Percentiles rank a stretch among this genome's conserved stretches.
Evolutionary conservation across 2,888 invertebrate species (phyloP).

Genomic region (Zonitis immaculata): DNA sequence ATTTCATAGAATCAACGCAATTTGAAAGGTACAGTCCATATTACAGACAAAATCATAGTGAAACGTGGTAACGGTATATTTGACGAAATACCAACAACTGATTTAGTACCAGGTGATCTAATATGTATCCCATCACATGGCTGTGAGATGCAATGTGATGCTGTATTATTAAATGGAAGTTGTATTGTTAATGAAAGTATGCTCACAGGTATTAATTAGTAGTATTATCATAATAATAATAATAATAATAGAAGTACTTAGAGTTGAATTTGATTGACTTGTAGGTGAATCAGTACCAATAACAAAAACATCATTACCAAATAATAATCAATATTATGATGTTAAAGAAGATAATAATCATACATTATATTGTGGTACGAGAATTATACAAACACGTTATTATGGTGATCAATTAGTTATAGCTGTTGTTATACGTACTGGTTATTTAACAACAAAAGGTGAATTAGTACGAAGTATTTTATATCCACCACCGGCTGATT

Average conservation of each 20-base stretch:
- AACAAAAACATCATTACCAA: constrained; percentile 84
- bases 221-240: too few relatives aligned
- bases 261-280: too few relatives aligned
- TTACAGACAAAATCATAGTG: constrained; percentile 63
- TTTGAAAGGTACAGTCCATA: constrained; percentile 79
- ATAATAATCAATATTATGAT: constrained; percentile 62
- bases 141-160: constrained; percentile 87
- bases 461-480: constrained; percentile 90
- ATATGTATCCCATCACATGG: constrained; percentile 78
- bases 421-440: constrained; percentile 77
- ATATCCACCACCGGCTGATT: constrained; percentile 94
- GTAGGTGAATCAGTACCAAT: constrained; percentile 95
- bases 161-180: constrained; percentile 78
- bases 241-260: too few relatives aligned
- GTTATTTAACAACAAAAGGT: constrained; percentile 88
- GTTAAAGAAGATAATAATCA: constrained; percentile 78
- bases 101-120: constrained; percentile 85
- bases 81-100: constrained; percentile 62
- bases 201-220: constrained; percentile 97
- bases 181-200: constrained; percentile 92
- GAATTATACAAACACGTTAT: constrained; percentile 76
- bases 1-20: constrained; percentile 75
- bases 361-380: constrained; percentile 87
- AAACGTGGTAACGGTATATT: constrained; percentile 50
- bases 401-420: constrained; percentile 78